These are phyloP conservation scores for Candoia aspera DNA, from an alignment of 2,113 vertebrate genomes.

Conservation along the genomic window DNA sequence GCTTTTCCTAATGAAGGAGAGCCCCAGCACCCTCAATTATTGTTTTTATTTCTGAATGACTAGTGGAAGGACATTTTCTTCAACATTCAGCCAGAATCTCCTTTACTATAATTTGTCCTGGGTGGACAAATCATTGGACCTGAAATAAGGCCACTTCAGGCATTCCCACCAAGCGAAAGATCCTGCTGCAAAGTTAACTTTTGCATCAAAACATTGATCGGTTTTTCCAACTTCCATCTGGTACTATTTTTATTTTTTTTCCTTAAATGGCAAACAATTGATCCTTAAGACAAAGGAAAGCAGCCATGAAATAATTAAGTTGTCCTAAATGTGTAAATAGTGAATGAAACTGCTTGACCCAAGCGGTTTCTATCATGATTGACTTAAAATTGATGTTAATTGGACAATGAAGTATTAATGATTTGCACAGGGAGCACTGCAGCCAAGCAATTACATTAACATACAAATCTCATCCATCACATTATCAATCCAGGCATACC, in stretches of 20 bases:
- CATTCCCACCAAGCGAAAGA: neutral
- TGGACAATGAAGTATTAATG: constrained; percentile 31
- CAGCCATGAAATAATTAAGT: constrained; percentile 5
- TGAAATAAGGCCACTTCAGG: neutral
- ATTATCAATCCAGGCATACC: constrained; percentile 11
- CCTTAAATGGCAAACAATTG: neutral
- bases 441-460: constrained; percentile 17
- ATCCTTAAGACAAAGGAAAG: neutral
- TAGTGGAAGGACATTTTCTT: neutral
- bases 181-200: neutral
- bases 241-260: neutral
- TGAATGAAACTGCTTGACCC: neutral
- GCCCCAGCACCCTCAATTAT: neutral
- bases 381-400: constrained; percentile 34
- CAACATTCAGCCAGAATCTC: neutral
- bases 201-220: neutral
- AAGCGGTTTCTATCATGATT: neutral
- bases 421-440: neutral
- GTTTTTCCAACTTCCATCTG: neutral
- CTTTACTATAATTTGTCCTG: neutral
- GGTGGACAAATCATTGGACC: neutral
- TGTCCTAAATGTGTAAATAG: neutral
- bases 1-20: neutral
- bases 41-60: neutral
- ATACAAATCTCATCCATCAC: constrained; percentile 16